Conservation (phyloP, 64 coral and sea anemone genomes). For the Montipora sp. region DNA sequence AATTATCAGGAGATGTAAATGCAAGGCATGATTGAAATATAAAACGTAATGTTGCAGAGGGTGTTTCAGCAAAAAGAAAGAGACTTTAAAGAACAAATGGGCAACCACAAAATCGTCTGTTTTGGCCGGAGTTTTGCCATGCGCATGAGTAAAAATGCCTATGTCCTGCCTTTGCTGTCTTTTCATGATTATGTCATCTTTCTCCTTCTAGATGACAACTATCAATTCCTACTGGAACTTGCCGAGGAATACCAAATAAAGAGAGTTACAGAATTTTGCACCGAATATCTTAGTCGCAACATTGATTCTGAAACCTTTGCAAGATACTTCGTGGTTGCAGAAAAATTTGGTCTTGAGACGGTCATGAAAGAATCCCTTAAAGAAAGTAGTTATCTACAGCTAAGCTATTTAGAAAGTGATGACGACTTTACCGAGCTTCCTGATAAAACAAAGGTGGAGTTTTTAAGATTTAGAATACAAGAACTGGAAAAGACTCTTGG, state of each 20-base stretch:
- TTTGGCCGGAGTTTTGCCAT: too few species aligned
- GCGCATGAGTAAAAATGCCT: too few species aligned
- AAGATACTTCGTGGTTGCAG: conserved; percentile 40
- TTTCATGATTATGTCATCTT: neutral
- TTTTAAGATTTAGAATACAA: conserved; percentile 36
- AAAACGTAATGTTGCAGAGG: too few species aligned
- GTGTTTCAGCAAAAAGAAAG: too few species aligned
- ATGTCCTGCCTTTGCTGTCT: too few species aligned
- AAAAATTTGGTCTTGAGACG: conserved; percentile 33
- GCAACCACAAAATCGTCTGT: too few species aligned
- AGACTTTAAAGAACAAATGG: too few species aligned
- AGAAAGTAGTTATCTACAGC: conserved; percentile 25
- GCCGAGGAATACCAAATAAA: conserved; percentile 71
- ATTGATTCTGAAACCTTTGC: conserved; percentile 27
- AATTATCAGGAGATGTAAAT: too few species aligned
- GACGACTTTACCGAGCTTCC: conserved; percentile 31
- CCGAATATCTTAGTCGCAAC: conserved; percentile 45
- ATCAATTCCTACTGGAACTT: conserved; percentile 56
- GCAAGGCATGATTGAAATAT: too few species aligned
- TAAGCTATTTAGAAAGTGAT: neutral
- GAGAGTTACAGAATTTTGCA: conserved; percentile 41
- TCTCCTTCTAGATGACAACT: conserved; percentile 39
- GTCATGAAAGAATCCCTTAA: conserved; percentile 29
- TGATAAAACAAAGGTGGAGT: conserved; percentile 59
- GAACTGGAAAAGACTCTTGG: conserved; percentile 64